Percentiles rank a stretch among this genome's conserved stretches.
These are phyloP conservation scores for Rutilus rutilus DNA, from an alignment of 2,113 vertebrate species.

Conservation along the genomic window DNA sequence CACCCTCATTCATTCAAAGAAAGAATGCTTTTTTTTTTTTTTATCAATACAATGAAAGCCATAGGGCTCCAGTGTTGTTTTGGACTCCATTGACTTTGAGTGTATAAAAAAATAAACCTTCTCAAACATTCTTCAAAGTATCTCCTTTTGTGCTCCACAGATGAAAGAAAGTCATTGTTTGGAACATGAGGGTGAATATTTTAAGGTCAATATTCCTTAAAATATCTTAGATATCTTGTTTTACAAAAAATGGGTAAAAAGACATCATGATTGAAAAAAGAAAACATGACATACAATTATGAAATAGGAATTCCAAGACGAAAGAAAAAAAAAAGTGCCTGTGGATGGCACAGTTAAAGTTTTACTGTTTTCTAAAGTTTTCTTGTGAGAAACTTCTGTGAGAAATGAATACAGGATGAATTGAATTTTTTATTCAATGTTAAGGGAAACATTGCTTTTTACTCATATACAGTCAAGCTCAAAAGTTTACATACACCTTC, in stretches of 20 bases:
- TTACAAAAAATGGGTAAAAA: constrained; percentile 50
- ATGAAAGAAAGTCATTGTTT: neutral
- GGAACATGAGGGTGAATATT: neutral
- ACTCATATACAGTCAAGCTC: no score
- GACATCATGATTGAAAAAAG: neutral
- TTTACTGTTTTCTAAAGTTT: no score
- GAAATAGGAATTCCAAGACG: constrained; percentile 49
- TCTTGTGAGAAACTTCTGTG: constrained; percentile 1
- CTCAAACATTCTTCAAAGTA: neutral
- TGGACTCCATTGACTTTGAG: neutral
- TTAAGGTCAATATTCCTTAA: neutral
- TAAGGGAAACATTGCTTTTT: neutral
- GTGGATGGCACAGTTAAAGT: no score
- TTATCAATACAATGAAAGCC: neutral
- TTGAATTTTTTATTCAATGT: neutral
- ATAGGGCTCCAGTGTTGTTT: neutral
- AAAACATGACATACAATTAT: neutral
- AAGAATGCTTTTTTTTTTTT: neutral
- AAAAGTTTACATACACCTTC: no score
- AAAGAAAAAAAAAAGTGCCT: neutral
- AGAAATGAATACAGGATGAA: neutral
- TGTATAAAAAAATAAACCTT: neutral
- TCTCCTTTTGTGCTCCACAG: neutral
- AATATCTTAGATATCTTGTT: neutral
- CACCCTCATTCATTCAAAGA: neutral